Base-by-base conservation (phyloP, 2,888 invertebrate species). In the Papilio elwesi region DNA sequence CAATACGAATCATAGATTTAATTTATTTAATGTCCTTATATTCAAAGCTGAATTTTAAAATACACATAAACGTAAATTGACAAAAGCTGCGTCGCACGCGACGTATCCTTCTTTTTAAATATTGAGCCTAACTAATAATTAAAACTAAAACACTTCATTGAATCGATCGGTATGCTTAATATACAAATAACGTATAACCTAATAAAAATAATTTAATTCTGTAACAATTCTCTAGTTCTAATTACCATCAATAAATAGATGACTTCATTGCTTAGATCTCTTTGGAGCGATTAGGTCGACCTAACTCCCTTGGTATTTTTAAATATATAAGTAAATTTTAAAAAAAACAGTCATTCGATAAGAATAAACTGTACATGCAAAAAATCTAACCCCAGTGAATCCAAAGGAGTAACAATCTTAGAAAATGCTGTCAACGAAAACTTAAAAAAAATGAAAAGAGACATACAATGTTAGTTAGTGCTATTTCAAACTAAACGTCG, bases 241-340 rank as follows among this genome's bases (percentile, higher is more conserved):
- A 87, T 87, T 86, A 89, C 87, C 88, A 85, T 91, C 88, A 92
- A 92, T 92, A 92, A 91, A 92, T 92, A 89, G 85, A 87, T 89
- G 89, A 91, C 89, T 91, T 90, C 83, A 85, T 90, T 86, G 83
- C 84, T 85, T 88, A 87, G 86, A 85, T 87, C 82, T 89, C 90
- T 90, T 90, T 90, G 84, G 85, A 84, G 81, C 78, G 77, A 77
- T 79, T 78, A 78, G 70, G 75, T 79, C 79, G 68, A 77, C 68
- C 78, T 81, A 76, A 74, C 77, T 75, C 78, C 77, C 78, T 76
- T 75, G 67, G 5, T 75, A 78, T 49, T 72, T 26, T 71, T 16
- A 69, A 26, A 64, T 13, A 64, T 26, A 36, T 64, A 49, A 11
- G 64, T 64, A 10, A 49, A 43, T 64, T n/a, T 64, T 51, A 71